Conservation (phyloP, 2,113 vertebrate species). For the Cercopithecus mona region DNA sequence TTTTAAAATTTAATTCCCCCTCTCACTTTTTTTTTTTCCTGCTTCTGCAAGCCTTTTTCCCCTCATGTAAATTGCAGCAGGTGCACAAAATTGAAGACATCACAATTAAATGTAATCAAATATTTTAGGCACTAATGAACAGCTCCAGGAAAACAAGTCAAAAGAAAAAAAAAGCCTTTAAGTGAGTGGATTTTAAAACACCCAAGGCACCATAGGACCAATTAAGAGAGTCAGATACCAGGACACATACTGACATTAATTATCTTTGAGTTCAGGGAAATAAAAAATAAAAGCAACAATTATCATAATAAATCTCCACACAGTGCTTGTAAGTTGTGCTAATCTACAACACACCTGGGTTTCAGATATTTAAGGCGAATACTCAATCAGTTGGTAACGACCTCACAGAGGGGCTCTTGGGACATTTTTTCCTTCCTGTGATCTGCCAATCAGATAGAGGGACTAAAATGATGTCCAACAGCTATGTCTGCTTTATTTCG, state of each 20-base stretch:
- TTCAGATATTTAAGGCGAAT: slow-evolving; percentile 82
- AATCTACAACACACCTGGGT: slow-evolving; percentile 88
- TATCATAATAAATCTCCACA: slow-evolving; percentile 90
- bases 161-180: slow-evolving; percentile 78
- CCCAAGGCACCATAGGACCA: slow-evolving; percentile 86
- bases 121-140: slow-evolving; percentile 91
- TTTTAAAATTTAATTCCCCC: slow-evolving; percentile 83
- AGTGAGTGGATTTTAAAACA: slow-evolving; percentile 88
- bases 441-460: slow-evolving; percentile 75
- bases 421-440: slow-evolving; percentile 70
- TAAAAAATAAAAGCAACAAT: slow-evolving; percentile 91
- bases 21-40: slow-evolving; percentile 73
- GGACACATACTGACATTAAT: slow-evolving; percentile 90
- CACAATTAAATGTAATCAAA: slow-evolving; percentile 92
- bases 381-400: slow-evolving; percentile 75
- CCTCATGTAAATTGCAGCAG: slow-evolving; percentile 87
- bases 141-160: slow-evolving; percentile 88
- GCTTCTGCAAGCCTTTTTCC: slow-evolving; percentile 79
- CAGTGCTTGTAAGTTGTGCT: slow-evolving; percentile 85
- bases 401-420: slow-evolving; percentile 68
- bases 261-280: slow-evolving; percentile 89
- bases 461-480: slow-evolving; percentile 66
- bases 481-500: not conserved
- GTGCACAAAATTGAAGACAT: slow-evolving; percentile 88
- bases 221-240: slow-evolving; percentile 90